Conservation (phyloP, 2,797 vertebrate species). For the Pseudomugil gertrudae region DNA sequence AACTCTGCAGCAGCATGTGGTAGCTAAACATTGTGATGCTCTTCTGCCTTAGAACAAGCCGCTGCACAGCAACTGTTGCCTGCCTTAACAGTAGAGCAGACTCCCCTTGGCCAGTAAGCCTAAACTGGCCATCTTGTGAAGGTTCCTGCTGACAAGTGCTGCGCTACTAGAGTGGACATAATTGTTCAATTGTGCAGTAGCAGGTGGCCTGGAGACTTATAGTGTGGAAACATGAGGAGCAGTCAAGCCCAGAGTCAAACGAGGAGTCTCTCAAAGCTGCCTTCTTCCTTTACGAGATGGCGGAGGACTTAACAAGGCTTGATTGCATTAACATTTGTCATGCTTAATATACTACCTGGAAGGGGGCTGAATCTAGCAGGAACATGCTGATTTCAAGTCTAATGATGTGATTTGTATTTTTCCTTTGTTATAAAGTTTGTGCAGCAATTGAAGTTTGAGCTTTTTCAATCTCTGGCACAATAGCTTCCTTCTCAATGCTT, state of each 20-base stretch:
- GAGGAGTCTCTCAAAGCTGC: constrained; percentile 68
- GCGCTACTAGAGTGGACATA: constrained; percentile 63
- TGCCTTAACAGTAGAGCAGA: constrained; percentile 30
- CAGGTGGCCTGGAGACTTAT: constrained; percentile 66
- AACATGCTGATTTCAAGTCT: constrained; percentile 75
- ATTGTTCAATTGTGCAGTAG: constrained; percentile 69
- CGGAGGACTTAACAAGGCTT: constrained; percentile 75
- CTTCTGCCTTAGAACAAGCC: constrained; percentile 33
- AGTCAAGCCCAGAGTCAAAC: constrained; percentile 54
- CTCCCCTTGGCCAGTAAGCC: constrained; percentile 6
- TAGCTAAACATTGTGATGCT: constrained; percentile 67
- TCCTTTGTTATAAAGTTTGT: constrained; percentile 50
- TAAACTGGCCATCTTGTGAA: constrained; percentile 55
- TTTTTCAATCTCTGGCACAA: constrained; percentile 46
- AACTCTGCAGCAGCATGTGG: constrained; percentile 66
- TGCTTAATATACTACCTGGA: constrained; percentile 69
- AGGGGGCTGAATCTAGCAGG: constrained; percentile 61
- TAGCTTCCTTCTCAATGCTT: constrained; percentile 32
- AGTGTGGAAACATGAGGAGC: constrained; percentile 57
- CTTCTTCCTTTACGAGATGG: constrained; percentile 65
- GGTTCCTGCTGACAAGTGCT: constrained; percentile 73
- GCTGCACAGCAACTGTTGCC: constrained; percentile 35
- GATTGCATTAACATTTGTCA: constrained; percentile 85
- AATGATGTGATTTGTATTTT: constrained; percentile 61
- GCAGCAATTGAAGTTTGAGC: constrained; percentile 46